Evolutionary conservation across 2,113 vertebrate species (phyloP), one percentile per base, ranked within the genome.

Genomic region (Herpetotheres cachinnans): DNA sequence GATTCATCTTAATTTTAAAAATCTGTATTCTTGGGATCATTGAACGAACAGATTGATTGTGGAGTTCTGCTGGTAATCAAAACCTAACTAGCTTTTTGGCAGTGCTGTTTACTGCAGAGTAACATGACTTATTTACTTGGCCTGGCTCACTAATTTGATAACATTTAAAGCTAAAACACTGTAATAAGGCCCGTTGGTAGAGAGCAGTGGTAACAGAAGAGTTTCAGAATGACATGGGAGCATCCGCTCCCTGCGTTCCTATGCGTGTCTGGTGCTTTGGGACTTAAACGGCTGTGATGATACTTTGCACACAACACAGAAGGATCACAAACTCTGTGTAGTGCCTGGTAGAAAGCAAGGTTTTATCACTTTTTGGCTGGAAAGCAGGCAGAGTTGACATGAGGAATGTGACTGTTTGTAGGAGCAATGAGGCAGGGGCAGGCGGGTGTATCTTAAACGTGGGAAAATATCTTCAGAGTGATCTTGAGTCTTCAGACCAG

Each of bases 51-150:
- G 96, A 97, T 98, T 97, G 97, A 96, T 97, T 1, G 30, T 95
- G 91, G 95, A 95, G 94, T 94, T 95, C 91, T 93, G 89, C 86
- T 95, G 93, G 92, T 96, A 94, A 96, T 97, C 91, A 95, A 96
- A 96, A 97, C 78, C 94, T 97, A 97, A 94, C 96, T 97, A 96
- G 94, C 95, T 94, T 97, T 96, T 97, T 97, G 93, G 86, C 81
- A 93, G 95, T 96, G 81, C 77, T 95, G 87, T 95, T 97, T 97
- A 93, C 95, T 86, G 88, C 84, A 93, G 80, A 92, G 81, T 86
- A 89, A 95, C 86, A 94, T 93, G 82, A 92, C 89, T 97, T 97
- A 94, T 97, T 98, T 96, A 86, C 78, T 94, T 90, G 94, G 84
- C 94, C 78, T 94, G 76, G 92, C 91, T 94, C 76, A 86, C 95